These are phyloP conservation scores for Pelodiscus sinensis DNA, from an alignment of 2,113 vertebrate species.

Conservation along the genomic window DNA sequence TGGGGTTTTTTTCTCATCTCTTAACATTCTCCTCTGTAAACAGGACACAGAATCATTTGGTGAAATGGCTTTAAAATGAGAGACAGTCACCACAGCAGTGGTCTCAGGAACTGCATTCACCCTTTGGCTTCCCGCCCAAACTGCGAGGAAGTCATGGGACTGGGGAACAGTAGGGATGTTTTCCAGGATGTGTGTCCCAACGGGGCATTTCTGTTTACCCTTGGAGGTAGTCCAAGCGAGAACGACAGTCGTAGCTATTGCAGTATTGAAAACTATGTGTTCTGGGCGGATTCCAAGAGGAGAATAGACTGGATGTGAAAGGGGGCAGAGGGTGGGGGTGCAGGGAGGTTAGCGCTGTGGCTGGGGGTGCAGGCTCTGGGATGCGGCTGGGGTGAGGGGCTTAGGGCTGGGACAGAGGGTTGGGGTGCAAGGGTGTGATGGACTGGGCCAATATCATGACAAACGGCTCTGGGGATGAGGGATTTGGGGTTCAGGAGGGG, in stretches of 20 bases:
- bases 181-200: slow-evolving; percentile 66
- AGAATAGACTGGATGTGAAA: neutral
- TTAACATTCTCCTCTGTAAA: neutral
- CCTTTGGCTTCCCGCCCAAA: slow-evolving; percentile 38
- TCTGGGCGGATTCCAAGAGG: neutral
- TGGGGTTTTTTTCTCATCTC: neutral
- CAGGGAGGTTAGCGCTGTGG: no score
- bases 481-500: no score
- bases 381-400: no score
- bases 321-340: no score
- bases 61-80: neutral
- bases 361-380: no score
- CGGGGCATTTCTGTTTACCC: slow-evolving; percentile 25
- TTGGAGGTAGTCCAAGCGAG: neutral
- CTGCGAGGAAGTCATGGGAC: slow-evolving; percentile 56
- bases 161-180: slow-evolving; percentile 58
- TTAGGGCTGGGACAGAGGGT: no score
- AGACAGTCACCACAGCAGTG: neutral
- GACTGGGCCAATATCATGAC: no score
- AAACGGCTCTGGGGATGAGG: no score
- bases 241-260: slow-evolving; percentile 5
- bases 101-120: neutral
- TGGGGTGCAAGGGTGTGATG: no score
- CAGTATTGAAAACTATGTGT: neutral
- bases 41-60: neutral